Evolutionary conservation across 2,888 invertebrate species (phyloP).

Genomic region (Pimpla rufipes): DNA sequence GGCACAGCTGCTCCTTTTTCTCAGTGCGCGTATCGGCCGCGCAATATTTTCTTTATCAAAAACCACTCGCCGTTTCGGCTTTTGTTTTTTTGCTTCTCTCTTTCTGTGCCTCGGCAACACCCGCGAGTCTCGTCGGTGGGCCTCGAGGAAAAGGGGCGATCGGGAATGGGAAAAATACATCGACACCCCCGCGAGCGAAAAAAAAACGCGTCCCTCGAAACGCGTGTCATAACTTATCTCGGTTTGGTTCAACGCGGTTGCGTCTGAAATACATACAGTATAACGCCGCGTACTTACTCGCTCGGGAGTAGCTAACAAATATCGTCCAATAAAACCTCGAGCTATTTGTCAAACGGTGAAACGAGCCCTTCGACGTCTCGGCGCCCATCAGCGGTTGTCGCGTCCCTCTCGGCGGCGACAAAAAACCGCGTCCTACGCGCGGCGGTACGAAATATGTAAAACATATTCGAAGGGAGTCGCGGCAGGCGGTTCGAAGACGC

Average conservation of each 20-base stretch:
- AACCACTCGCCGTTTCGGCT: conserved; percentile 44
- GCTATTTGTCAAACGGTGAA: conserved; percentile 83
- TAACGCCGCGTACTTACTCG: conserved; percentile 54
- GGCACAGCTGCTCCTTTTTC: no score
- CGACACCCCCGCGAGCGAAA: conserved; percentile 13
- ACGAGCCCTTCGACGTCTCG: conserved; percentile 40
- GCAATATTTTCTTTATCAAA: conserved; percentile 68
- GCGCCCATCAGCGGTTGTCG: conserved; percentile 38
- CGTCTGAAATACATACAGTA: background rate
- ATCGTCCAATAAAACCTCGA: conserved; percentile 82
- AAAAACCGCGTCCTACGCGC: conserved; percentile 27
- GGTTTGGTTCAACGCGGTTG: conserved; percentile 49
- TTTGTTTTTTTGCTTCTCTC: conserved; percentile 54
- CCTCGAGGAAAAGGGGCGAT: conserved; percentile 52
- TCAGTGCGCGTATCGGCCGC: conserved; percentile 57
- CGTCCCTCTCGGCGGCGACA: background rate
- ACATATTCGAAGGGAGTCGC: conserved; percentile 74
- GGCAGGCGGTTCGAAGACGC: conserved; percentile 61
- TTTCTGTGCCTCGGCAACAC: no score
- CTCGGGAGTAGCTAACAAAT: conserved; percentile 80
- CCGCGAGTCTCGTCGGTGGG: conserved; percentile 49
- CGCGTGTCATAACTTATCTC: conserved; percentile 44
- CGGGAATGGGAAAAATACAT: conserved; percentile 50
- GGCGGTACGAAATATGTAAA: conserved; percentile 81
- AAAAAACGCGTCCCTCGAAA: conserved; percentile 16